These are phyloP conservation scores for Willowsia nigromaculata DNA, from an alignment of 2,888 invertebrate genomes.

Conservation along the genomic window DNA sequence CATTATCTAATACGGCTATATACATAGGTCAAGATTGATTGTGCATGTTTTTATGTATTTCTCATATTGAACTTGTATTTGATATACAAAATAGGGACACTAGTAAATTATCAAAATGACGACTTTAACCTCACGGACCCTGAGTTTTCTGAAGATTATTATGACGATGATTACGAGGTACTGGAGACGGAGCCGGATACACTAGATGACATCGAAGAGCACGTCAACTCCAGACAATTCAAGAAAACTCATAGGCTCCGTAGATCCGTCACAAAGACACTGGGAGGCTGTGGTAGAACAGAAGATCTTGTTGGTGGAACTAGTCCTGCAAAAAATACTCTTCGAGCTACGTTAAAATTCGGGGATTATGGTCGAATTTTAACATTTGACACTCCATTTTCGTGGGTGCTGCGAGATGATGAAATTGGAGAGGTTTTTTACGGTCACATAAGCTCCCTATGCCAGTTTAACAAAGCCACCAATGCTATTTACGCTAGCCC, in stretches of 20 bases:
- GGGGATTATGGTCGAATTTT: conserved; percentile 10
- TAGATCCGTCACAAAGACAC: conserved; percentile 13
- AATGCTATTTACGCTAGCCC: conserved; percentile 55
- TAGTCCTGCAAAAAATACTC: not conserved
- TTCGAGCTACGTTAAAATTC: not conserved
- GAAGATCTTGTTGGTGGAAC: not conserved
- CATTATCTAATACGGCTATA: not conserved
- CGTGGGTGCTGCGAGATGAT: conserved; percentile 57
- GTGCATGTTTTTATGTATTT: not conserved
- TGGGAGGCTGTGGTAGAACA: conserved; percentile 48
- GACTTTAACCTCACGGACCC: conserved; percentile 43
- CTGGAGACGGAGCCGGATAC: conserved; percentile 46
- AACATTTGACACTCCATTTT: conserved; percentile 71
- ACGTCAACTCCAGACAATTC: conserved; percentile 60
- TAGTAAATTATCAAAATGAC: conserved; percentile 59
- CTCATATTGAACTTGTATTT: not conserved
- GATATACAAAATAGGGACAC: not conserved
- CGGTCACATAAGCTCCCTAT: conserved; percentile 67
- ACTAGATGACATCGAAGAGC: conserved; percentile 62
- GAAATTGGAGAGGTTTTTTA: conserved; percentile 70
- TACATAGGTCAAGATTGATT: not conserved
- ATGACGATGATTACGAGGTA: conserved; percentile 62
- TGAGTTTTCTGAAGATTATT: conserved; percentile 58
- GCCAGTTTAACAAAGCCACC: conserved; percentile 70
- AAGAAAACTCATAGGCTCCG: conserved; percentile 37